These are phyloP conservation scores for Poeciliopsis turrubarensis DNA, from an alignment of 2,113 vertebrate species.

Conservation along the genomic window DNA sequence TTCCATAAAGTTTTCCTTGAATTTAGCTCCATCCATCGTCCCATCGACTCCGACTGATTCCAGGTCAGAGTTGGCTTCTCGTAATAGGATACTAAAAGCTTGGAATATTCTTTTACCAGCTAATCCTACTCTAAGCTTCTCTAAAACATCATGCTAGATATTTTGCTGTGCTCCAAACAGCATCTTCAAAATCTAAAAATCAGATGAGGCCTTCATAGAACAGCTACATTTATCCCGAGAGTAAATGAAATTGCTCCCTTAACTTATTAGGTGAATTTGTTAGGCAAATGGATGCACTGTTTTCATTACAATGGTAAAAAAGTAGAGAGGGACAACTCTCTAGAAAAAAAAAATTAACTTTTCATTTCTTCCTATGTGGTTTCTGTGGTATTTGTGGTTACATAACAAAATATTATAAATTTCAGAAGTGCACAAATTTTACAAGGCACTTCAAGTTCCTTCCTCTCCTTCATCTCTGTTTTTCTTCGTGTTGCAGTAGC, in stretches of 20 bases:
- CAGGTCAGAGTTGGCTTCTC: neutral
- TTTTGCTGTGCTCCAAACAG: neutral
- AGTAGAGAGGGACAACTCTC: neutral
- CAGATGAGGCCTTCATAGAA: neutral
- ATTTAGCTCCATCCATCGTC: no score
- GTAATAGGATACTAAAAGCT: neutral
- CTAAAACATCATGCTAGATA: neutral
- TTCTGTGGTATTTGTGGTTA: neutral
- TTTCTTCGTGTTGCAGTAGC: constrained; percentile 40
- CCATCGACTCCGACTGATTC: no score
- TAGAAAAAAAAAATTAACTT: neutral
- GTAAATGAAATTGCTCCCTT: neutral
- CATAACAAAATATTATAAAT: neutral
- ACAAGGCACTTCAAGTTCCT: no score
- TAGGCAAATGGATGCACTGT: neutral
- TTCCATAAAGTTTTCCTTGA: no score
- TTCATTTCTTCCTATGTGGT: neutral
- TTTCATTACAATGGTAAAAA: neutral
- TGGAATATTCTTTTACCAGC: neutral
- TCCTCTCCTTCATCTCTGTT: neutral
- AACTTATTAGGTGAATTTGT: neutral
- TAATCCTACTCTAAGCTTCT: neutral
- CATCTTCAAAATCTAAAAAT: neutral
- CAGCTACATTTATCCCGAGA: neutral
- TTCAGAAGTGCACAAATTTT: no score